These are phyloP conservation scores for Drosophila insularis DNA, from an alignment of 1,140 invertebrate genomes.

Conservation along the genomic window DNA sequence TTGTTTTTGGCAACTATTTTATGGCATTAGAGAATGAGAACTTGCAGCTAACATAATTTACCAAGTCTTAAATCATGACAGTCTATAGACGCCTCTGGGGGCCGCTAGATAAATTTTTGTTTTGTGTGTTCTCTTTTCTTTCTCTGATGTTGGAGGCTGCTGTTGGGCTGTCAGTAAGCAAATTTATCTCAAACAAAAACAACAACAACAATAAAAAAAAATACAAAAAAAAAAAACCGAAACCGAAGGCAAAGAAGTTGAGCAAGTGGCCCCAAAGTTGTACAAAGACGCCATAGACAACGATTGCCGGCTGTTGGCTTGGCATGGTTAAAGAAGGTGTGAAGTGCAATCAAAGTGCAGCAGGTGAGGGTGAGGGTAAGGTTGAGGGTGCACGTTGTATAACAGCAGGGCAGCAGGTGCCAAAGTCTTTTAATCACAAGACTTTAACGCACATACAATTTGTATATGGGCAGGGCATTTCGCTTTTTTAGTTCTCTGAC, in stretches of 20 bases:
- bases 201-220: conserved; percentile 15
- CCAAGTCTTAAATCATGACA: conserved; percentile 37
- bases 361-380: not conserved
- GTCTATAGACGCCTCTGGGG: conserved; percentile 16
- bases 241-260: conserved; percentile 45
- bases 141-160: not conserved
- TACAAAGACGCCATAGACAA: conserved; percentile 18
- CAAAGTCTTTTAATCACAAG: conserved; percentile 74
- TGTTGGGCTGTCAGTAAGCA: conserved; percentile 53
- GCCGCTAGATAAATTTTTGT: not conserved
- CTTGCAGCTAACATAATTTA: conserved; percentile 30
- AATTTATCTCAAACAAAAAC: conserved; percentile 52
- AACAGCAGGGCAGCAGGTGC: conserved; percentile 46
- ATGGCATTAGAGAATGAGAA: conserved; percentile 25
- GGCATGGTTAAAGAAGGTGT: conserved; percentile 45
- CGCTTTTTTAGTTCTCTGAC: no score
- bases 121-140: not conserved
- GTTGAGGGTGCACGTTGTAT: not conserved
- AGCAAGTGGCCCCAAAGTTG: conserved; percentile 45
- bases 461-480: conserved; percentile 28
- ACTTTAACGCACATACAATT: conserved; percentile 62
- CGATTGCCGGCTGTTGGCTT: conserved; percentile 11
- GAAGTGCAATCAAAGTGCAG: conserved; percentile 68
- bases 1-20: conserved; percentile 3
- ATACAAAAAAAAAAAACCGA: conserved; percentile 16